Evolutionary conservation across 2,797 vertebrate genomes (phyloP), one percentile per base, ranked within the genome.

Genomic region (Pipistrellus pygmaeus): DNA sequence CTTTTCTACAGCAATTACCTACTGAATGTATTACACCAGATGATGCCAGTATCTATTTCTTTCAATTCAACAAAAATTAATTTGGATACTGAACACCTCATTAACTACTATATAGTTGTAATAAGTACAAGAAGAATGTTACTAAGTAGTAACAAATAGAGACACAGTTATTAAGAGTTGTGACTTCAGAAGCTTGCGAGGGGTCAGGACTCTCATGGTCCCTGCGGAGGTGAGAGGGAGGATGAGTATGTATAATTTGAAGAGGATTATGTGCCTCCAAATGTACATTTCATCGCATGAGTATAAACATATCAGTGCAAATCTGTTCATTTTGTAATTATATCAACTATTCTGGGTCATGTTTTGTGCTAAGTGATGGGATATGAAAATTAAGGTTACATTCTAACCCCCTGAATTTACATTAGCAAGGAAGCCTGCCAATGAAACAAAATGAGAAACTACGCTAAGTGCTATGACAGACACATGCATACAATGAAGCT

Each of bases 261-360:
- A 81, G 41, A 62, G 53, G 53, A 21, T 78, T 38, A 78, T 57
- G n/a, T 88, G 20, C 46, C 64, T 85, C 35, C 21, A 69, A 30
- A 60, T 57, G n/a, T 21, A 48, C 15, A 41, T 68, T 80, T 81
- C 27, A 75, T 51, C 21, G 6, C 21, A 23, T 23, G 15, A 85
- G 25, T n/a, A 69, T 78, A 66, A 85, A 38, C 18, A 66, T 9
- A 66, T 78, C 21, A 88, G 72, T 64, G 35, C 5, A 32, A 60
- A 73, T 92, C 38, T 88, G n/a, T 85, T 80, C 41, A 73, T 32
- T 88, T 95, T 88, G 35, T n/a, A 71, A 23, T 88, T 48, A 32
- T 18, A 68, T 68, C 11, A 57, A 25, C 41, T 69, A 85, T 35
- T 82, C 21, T 81, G 88, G 83, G 66, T 41, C 25, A 71, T 66